phyloP scores from a whole-genome alignment of 2,797 vertebrate species.

The Myripristis jacobus region DNA sequence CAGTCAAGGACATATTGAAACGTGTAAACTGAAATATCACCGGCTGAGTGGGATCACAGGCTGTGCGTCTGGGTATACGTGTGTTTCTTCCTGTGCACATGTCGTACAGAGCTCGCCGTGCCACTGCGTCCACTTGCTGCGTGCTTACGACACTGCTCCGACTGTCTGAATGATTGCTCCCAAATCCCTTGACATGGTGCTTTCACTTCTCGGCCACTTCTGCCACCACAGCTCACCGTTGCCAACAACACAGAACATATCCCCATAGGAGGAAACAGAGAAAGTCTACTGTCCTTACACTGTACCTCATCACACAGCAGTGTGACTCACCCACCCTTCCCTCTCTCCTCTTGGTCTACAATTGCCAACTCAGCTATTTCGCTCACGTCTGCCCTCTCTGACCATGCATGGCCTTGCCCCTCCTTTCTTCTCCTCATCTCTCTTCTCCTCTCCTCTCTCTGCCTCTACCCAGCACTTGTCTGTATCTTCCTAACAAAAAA shows the following conservation, averaged over 20 bases:
- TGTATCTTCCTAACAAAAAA: slow-evolving; percentile 35
- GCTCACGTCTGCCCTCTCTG: slow-evolving; percentile 81
- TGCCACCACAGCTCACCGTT: slow-evolving; percentile 20
- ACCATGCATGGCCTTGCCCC: slow-evolving; percentile 67
- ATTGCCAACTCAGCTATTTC: slow-evolving; percentile 80
- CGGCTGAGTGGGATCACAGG: slow-evolving; percentile 24
- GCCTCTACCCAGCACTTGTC: not conserved
- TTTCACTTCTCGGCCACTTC: not conserved
- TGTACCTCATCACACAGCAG: slow-evolving; percentile 74
- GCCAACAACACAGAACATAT: slow-evolving; percentile 38
- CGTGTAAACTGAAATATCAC: slow-evolving; percentile 67
- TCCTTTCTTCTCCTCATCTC: slow-evolving; percentile 43
- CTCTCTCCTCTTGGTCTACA: slow-evolving; percentile 48
- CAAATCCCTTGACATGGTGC: slow-evolving; percentile 1
- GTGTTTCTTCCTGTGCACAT: not conserved
- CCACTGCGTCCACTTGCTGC: not conserved
- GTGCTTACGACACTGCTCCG: not conserved
- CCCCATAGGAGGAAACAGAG: slow-evolving; percentile 52
- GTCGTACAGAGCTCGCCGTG: slow-evolving; percentile 24
- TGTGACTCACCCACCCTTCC: slow-evolving; percentile 71
- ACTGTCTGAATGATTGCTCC: slow-evolving; percentile 21
- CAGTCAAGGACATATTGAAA: slow-evolving; percentile 69
- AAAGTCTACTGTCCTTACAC: slow-evolving; percentile 69
- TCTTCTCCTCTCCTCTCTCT: slow-evolving; percentile 1
- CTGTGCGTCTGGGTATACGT: slow-evolving; percentile 32